A percentile compares a stretch with the other conserved stretches of the same genome.
phyloP scores from a whole-genome alignment of 2,888 invertebrate genomes.

The Cephus pulcher region DNA sequence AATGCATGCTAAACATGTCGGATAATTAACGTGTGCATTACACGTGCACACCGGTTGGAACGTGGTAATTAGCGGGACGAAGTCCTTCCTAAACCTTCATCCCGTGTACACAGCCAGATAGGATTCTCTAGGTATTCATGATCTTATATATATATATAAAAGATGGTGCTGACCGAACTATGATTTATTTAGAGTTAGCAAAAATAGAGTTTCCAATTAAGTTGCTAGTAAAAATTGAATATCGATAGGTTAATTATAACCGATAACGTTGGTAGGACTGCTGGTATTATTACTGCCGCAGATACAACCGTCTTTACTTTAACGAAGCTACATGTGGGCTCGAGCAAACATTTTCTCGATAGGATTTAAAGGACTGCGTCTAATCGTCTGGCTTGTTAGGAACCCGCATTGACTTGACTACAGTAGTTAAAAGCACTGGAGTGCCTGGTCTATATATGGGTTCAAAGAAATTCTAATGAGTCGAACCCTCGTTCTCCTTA shows the following conservation, averaged over 20 bases:
- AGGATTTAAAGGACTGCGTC: neutral
- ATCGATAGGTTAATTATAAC: neutral
- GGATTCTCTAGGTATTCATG: neutral
- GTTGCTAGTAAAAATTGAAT: neutral
- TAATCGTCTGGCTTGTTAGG: neutral
- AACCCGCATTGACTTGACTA: constrained; percentile 17
- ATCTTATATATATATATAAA: neutral
- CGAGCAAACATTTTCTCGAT: neutral
- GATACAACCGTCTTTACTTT: neutral
- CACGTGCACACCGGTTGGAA: constrained; percentile 32
- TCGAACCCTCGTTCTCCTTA: constrained; percentile 21
- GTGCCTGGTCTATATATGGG: constrained; percentile 36
- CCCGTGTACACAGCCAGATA: neutral
- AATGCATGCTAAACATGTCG: constrained; percentile 59
- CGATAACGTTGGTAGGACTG: neutral
- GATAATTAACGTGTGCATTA: constrained; percentile 55
- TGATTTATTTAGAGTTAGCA: neutral
- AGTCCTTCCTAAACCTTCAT: neutral
- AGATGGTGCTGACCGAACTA: neutral
- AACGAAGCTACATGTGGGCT: neutral
- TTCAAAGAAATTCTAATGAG: constrained; percentile 61
- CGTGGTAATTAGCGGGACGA: neutral
- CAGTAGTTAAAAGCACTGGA: constrained; percentile 3
- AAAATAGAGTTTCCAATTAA: neutral
- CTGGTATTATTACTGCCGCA: neutral